Evolutionary conservation across 2,888 invertebrate genomes (phyloP).

Genomic region (Thumatha senex): DNA sequence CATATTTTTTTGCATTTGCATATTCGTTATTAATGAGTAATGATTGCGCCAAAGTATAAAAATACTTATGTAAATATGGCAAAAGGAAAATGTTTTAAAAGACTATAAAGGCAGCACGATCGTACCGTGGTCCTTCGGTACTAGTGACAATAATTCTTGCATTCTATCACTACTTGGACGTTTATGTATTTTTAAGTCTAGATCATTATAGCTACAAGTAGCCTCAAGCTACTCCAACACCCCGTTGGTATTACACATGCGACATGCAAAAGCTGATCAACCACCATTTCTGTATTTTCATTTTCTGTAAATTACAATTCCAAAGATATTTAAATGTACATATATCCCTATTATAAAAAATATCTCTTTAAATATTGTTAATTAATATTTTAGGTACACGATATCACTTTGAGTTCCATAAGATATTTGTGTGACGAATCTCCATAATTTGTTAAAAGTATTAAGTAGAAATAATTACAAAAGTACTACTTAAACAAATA

Average conservation of each 20-base stretch:
- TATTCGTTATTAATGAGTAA: too few species aligned
- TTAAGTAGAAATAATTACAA: conserved; percentile 55
- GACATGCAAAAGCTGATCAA: conserved; percentile 23
- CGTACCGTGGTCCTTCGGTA: not conserved
- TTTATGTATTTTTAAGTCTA: conserved; percentile 30
- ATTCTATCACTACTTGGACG: conserved; percentile 17
- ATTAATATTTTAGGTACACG: conserved; percentile 54
- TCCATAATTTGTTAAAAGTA: conserved; percentile 68
- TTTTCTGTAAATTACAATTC: conserved; percentile 23
- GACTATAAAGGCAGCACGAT: not conserved
- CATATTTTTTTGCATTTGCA: too few species aligned
- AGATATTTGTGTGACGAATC: conserved; percentile 68
- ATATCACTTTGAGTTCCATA: conserved; percentile 42
- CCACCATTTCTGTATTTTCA: conserved; percentile 21
- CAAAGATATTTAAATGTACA: conserved; percentile 12
- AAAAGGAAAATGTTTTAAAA: too few species aligned
- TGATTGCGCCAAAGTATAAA: too few species aligned
- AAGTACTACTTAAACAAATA: conserved; percentile 18
- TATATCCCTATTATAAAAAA: conserved; percentile 29
- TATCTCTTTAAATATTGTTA: conserved; percentile 40
- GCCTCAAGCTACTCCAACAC: conserved; percentile 34
- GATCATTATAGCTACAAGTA: conserved; percentile 37
- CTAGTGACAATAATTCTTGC: conserved; percentile 20
- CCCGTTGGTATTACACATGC: conserved; percentile 26
- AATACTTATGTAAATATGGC: too few species aligned